phyloP scores from a whole-genome alignment of 2,113 vertebrate genomes.

The Papio anubis region DNA sequence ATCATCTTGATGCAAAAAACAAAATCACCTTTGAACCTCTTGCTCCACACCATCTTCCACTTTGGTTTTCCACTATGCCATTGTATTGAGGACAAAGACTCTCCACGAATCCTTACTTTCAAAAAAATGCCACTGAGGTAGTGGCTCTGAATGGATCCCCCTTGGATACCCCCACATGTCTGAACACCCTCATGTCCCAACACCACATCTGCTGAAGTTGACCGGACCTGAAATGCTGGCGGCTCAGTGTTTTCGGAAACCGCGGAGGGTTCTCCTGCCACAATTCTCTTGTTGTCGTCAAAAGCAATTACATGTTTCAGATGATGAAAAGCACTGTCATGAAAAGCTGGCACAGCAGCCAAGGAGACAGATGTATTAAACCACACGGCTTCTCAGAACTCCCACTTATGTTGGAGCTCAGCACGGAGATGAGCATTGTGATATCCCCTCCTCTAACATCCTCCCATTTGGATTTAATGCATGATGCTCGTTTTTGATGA shows the following conservation, averaged over 20 bases:
- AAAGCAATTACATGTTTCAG: constrained; percentile 55
- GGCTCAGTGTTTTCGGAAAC: background rate
- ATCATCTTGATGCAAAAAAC: background rate
- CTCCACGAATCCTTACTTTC: background rate
- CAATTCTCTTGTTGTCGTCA: constrained; percentile 44
- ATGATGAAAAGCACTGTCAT: constrained; percentile 46
- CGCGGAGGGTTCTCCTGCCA: background rate
- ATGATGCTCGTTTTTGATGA: background rate
- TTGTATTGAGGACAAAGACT: background rate
- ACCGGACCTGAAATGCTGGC: background rate
- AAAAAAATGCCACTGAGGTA: background rate
- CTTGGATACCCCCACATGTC: rapidly evolving
- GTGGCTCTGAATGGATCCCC: background rate
- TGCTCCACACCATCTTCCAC: background rate
- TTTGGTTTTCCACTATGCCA: background rate
- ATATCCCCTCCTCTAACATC: background rate
- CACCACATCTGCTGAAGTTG: background rate
- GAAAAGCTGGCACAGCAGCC: background rate
- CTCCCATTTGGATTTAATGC: rapidly evolving
- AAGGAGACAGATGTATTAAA: constrained; percentile 52
- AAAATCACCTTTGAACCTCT: background rate
- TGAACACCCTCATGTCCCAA: background rate
- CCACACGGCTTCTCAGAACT: background rate
- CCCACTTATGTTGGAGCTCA: background rate
- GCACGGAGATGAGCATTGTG: background rate